Evolutionary conservation across 1,140 invertebrate species (phyloP).

Genomic region (silkworm (Bombyx mori)): DNA sequence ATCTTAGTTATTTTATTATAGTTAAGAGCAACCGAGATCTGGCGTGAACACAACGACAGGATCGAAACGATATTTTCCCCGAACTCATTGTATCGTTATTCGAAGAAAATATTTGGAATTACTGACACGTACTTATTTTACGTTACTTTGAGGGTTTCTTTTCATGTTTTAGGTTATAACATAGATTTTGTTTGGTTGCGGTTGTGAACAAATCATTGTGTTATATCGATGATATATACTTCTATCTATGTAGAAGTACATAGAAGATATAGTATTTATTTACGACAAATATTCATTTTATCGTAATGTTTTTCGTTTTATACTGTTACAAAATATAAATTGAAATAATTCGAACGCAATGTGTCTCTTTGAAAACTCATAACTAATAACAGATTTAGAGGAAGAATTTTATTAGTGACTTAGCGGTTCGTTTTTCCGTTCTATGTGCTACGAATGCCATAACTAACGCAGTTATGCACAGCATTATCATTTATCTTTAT

Average conservation of each 20-base stretch:
- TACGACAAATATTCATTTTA: too few species aligned
- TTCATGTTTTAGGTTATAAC: conserved; percentile 6
- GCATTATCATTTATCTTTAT: too few species aligned
- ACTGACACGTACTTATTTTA: conserved; percentile 17
- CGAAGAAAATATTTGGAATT: conserved; percentile 17
- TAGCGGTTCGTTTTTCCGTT: too few species aligned
- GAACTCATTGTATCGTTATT: conserved; percentile 7
- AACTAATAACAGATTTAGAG: too few species aligned
- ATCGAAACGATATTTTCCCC: conserved; percentile 2
- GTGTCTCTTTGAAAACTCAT: too few species aligned
- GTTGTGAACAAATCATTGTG: background rate
- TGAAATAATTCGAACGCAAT: too few species aligned
- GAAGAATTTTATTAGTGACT: too few species aligned
- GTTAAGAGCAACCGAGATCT: conserved; percentile 6
- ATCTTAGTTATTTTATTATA: conserved; percentile 1
- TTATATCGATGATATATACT: background rate
- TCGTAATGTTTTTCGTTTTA: too few species aligned
- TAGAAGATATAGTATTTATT: background rate
- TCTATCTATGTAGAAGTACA: background rate
- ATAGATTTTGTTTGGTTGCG: background rate
- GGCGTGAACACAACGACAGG: conserved; percentile 1
- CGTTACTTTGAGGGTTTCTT: conserved; percentile 11
- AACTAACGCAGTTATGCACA: too few species aligned
- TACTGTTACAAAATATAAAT: too few species aligned
- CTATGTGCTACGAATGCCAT: too few species aligned